Percentiles rank a stretch among this genome's conserved stretches.
These are phyloP conservation scores for Listronotus oregonensis DNA, from an alignment of 1,140 invertebrate genomes.

Conservation along the genomic window DNA sequence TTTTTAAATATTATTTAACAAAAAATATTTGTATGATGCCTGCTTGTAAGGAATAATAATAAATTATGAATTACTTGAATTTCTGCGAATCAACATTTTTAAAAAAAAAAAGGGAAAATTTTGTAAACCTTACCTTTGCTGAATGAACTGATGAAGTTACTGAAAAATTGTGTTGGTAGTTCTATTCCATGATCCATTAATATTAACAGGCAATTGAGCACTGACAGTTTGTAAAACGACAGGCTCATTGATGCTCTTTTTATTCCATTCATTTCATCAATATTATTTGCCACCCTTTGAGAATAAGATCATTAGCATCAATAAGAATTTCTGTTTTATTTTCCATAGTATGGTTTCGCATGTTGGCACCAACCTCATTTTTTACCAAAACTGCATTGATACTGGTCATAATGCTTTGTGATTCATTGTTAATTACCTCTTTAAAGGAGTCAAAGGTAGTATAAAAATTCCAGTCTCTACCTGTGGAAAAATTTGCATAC, in stretches of 20 bases:
- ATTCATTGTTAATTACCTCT: slow-evolving; percentile 63
- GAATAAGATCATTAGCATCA: slow-evolving; percentile 78
- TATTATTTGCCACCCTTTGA: slow-evolving; percentile 74
- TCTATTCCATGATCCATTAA: slow-evolving; percentile 55
- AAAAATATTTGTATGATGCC: no score
- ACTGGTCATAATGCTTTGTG: slow-evolving; percentile 10
- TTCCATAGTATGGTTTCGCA: slow-evolving; percentile 64
- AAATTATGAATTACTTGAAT: no score
- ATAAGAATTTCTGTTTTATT: slow-evolving; percentile 76
- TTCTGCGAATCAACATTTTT: no score
- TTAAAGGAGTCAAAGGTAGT: slow-evolving; percentile 72
- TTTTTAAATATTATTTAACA: no score
- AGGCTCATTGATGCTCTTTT: slow-evolving; percentile 61
- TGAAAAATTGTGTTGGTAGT: slow-evolving; percentile 51
- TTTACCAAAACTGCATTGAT: slow-evolving; percentile 64
- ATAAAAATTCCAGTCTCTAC: slow-evolving; percentile 72
- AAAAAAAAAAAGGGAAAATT: no score
- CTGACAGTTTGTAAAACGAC: slow-evolving; percentile 57
- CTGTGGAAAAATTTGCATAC: slow-evolving; percentile 70
- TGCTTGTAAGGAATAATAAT: no score
- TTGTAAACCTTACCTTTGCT: slow-evolving; percentile 14
- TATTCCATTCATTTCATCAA: slow-evolving; percentile 76
- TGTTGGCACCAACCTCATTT: slow-evolving; percentile 65
- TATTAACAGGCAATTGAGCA: slow-evolving; percentile 47
- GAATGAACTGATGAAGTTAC: slow-evolving; percentile 30